Percentiles rank a stretch among this genome's conserved stretches.
These are phyloP conservation scores for Apis dorsata DNA, from an alignment of 1,140 invertebrate species.

Conservation along the genomic window DNA sequence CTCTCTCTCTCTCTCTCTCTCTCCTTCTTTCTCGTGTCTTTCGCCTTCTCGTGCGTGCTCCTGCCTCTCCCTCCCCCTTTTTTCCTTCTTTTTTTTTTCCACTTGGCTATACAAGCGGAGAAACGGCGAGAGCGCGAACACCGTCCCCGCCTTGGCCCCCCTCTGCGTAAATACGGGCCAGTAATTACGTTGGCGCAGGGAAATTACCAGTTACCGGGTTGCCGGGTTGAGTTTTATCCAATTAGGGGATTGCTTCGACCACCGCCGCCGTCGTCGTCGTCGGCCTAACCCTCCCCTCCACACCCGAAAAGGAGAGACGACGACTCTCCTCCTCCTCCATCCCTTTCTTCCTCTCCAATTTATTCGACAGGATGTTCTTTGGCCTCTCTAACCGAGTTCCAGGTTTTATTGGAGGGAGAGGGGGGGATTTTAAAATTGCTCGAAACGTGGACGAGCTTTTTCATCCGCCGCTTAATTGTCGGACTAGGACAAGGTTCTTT, in stretches of 20 bases:
- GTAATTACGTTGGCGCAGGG: slow-evolving; percentile 65
- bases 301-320: slow-evolving; percentile 23
- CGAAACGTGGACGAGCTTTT: background rate
- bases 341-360: slow-evolving; percentile 22
- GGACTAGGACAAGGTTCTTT: too few species aligned
- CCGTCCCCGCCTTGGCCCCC: slow-evolving; percentile 29
- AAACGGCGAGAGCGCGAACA: background rate
- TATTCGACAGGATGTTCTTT: slow-evolving; percentile 36
- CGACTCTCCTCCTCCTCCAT: background rate
- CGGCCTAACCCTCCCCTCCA: slow-evolving; percentile 11
- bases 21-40: background rate
- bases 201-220: slow-evolving; percentile 66
- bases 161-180: slow-evolving; percentile 64
- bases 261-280: background rate
- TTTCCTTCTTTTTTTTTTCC: slow-evolving; percentile 35
- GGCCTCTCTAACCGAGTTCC: too few species aligned
- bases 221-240: slow-evolving; percentile 59
- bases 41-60: slow-evolving; percentile 24
- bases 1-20: background rate
- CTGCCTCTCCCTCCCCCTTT: background rate
- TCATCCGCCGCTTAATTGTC: background rate
- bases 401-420: background rate
- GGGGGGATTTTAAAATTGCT: background rate
- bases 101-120: slow-evolving; percentile 49
- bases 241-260: slow-evolving; percentile 62